Base-by-base conservation (phyloP, 2,797 vertebrate species). In the Etheostoma nigrum region DNA sequence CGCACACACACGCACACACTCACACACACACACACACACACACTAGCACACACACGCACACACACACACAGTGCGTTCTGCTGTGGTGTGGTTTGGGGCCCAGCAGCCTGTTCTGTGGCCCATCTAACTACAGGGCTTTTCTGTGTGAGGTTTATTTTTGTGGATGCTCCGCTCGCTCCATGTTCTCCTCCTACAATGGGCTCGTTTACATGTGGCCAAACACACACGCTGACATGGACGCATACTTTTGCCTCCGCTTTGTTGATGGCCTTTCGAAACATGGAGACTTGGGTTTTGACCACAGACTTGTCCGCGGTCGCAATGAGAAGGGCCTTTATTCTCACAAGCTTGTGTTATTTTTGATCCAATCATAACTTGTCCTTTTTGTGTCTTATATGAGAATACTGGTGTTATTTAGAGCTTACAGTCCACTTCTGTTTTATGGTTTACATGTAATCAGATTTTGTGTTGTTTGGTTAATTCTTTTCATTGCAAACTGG, bases 71-170 rank as follows among this genome's bases (percentile, higher is more conserved):
- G 27, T 27, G 57, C 0, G 76, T 79, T 72, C 72, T 76, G 70
- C 84, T 90, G 88, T 73, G 86, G 86, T 83, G 66, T 80, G 86
- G 82, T 81, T 82, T 42, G 25, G 83, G 76, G 87, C 81, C 78
- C 84, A 68, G 84, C 78, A 87, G 86, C 75, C 90, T 84, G 82
- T 81, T 79, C 78, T 90, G 89, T 45, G 90, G 88, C 79, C 61
- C 64, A 36, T 76, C 54, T 88, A 91, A 91, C 83, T 93, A 91
- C 85, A 93, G 91, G 88, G 85, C 79, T 89, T 91, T 89, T 91
- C 84, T 89, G 75, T 88, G 84, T 89, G 78, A 79, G 85, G 81
- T 88, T 90, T 93, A 91, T 91, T 93, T 91, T 86, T 15, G 90
- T 87, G 88, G 86, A 92, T 81, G 88, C 82, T 79, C 72, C 4